Percentiles rank a stretch among this genome's conserved stretches.
Evolutionary conservation across 2,888 invertebrate species (phyloP).

Genomic region (Eupsilia transversa): DNA sequence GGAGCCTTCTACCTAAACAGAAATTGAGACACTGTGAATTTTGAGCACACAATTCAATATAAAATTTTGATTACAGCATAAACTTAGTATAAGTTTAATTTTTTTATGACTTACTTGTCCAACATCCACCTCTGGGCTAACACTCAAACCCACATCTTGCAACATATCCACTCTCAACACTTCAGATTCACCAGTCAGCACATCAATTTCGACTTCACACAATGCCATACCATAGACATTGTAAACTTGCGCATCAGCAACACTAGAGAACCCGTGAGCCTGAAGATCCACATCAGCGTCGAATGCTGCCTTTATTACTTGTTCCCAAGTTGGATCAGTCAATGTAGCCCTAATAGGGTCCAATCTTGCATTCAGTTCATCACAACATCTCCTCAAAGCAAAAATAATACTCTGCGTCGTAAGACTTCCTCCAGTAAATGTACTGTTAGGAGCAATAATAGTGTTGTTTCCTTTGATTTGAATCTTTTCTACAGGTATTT

Average conservation of each 20-base stretch:
- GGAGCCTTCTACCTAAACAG: slow-evolving; percentile 91
- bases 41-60: too few species aligned
- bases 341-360: slow-evolving; percentile 79
- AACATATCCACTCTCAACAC: slow-evolving; percentile 91
- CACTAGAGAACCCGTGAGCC: slow-evolving; percentile 67
- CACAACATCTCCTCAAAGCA: slow-evolving; percentile 87
- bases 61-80: too few species aligned
- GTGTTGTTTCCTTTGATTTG: slow-evolving; percentile 92
- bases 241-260: slow-evolving; percentile 65
- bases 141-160: slow-evolving; percentile 92
- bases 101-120: slow-evolving; percentile 92
- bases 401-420: slow-evolving; percentile 92
- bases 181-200: slow-evolving; percentile 92
- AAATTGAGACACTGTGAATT: too few species aligned
- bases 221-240: slow-evolving; percentile 89
- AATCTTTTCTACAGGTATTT: slow-evolving; percentile 91
- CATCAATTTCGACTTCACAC: slow-evolving; percentile 93
- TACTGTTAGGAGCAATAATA: slow-evolving; percentile 91
- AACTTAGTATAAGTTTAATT: too few species aligned
- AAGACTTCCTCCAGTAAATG: slow-evolving; percentile 92
- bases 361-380: slow-evolving; percentile 82
- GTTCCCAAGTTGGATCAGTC: slow-evolving; percentile 85
- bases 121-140: slow-evolving; percentile 92
- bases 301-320: slow-evolving; percentile 85
- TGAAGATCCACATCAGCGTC: slow-evolving; percentile 68